Evolutionary conservation across 2,888 invertebrate genomes (phyloP).

Genomic region (Xestia c-nigrum): DNA sequence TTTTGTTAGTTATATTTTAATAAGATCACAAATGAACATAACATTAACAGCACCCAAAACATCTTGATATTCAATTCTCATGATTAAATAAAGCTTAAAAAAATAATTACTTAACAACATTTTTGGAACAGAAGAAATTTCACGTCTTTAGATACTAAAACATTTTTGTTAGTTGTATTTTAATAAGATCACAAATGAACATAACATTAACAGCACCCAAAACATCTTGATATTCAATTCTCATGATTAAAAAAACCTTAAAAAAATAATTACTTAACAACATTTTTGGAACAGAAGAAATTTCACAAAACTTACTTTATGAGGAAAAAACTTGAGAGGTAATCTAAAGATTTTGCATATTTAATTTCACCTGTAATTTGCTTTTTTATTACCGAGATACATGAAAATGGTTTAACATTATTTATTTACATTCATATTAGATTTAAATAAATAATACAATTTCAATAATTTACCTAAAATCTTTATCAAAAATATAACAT

Average conservation of each 20-base stretch:
- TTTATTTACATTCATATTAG: constrained; percentile 2
- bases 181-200: not conserved
- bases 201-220: not conserved
- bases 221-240: constrained; percentile 10
- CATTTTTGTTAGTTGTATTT: constrained; percentile 31
- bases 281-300: constrained; percentile 1
- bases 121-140: not conserved
- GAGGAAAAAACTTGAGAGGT: not conserved
- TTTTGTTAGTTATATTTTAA: constrained; percentile 29
- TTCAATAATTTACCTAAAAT: constrained; percentile 29
- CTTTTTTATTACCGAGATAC: constrained; percentile 31
- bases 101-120: not conserved
- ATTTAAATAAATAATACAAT: constrained; percentile 30
- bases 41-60: not conserved
- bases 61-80: constrained; percentile 15
- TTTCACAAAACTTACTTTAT: not conserved
- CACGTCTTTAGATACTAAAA: constrained; percentile 38
- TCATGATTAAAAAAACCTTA: constrained; percentile 18
- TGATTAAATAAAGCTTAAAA: constrained; percentile 14
- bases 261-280: not conserved
- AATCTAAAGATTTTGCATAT: not conserved
- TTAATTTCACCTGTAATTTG: not conserved
- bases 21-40: not conserved
- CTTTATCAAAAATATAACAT: constrained; percentile 37
- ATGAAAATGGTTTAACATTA: constrained; percentile 1